A percentile compares a stretch with the other conserved stretches of the same genome.
Evolutionary conservation across 2,113 vertebrate genomes (phyloP).

Genomic region (Anoura caudifer): DNA sequence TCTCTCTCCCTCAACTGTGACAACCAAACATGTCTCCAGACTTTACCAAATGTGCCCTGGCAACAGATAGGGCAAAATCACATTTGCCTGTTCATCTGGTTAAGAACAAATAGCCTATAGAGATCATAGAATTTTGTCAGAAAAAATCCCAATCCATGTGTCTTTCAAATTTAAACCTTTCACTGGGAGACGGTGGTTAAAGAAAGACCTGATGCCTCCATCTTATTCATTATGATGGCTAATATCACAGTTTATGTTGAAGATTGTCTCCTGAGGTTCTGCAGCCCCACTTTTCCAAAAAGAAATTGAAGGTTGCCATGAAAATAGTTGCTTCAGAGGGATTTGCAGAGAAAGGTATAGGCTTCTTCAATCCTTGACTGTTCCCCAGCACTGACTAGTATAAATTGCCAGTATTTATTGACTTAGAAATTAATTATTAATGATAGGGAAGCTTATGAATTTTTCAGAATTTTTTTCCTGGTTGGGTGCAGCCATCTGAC

Average conservation of each 20-base stretch:
- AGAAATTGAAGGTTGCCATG: conserved; percentile 13
- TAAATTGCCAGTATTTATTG: conserved; percentile 73
- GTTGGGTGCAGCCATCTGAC: conserved; percentile 65
- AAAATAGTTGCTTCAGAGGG: conserved; percentile 18
- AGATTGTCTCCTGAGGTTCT: background rate
- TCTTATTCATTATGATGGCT: background rate
- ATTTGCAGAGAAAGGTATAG: background rate
- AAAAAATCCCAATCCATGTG: background rate
- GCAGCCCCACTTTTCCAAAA: conserved; percentile 21
- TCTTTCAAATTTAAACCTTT: background rate
- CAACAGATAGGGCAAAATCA: background rate
- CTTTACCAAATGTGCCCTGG: background rate
- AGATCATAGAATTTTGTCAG: background rate
- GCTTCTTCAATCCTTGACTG: background rate
- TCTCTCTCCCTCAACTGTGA: background rate
- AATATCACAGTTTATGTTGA: background rate
- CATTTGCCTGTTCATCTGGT: background rate
- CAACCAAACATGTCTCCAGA: background rate
- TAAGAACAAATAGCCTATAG: background rate
- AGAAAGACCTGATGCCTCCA: background rate
- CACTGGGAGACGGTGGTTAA: background rate
- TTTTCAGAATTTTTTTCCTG: conserved; percentile 81
- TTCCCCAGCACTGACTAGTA: conserved; percentile 76
- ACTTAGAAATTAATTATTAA: conserved; percentile 87
- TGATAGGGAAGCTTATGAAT: conserved; percentile 79